Percentiles rank a stretch among this genome's conserved stretches.
Conservation (phyloP, 2,113 vertebrate genomes). For the Phrynosoma platyrhinos region DNA sequence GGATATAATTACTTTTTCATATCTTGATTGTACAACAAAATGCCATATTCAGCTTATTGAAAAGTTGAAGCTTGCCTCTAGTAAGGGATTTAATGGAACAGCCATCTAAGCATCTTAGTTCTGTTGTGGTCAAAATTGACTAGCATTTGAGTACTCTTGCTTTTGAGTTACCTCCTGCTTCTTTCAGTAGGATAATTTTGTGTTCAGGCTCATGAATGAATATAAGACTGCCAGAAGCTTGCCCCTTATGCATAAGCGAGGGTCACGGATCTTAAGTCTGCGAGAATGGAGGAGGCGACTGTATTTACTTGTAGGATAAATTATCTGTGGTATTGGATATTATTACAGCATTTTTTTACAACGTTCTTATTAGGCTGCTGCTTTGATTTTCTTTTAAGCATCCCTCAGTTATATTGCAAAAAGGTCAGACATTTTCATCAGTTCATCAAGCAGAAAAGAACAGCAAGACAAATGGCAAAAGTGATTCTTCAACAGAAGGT, state of each 20-base stretch:
- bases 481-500: conserved; percentile 76
- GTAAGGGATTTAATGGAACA: neutral
- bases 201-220: neutral
- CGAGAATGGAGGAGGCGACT: too few species aligned
- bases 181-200: neutral
- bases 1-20: neutral
- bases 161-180: neutral
- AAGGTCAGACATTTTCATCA: conserved; percentile 59
- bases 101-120: neutral
- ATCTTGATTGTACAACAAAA: neutral
- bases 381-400: conserved; percentile 72
- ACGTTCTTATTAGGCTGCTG: neutral
- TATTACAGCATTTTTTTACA: neutral
- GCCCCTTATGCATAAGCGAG: too few species aligned
- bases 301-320: neutral
- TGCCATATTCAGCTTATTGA: neutral
- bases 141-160: neutral
- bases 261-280: too few species aligned
- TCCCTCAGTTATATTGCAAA: conserved; percentile 68
- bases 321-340: neutral
- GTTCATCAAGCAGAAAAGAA: conserved; percentile 68
- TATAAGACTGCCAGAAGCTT: too few species aligned
- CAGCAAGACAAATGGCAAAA: conserved; percentile 63
- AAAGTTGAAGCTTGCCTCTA: too few species aligned
- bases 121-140: neutral